Evolutionary conservation across 1,140 invertebrate genomes (phyloP).

Genomic region (Charaxes varanes): DNA sequence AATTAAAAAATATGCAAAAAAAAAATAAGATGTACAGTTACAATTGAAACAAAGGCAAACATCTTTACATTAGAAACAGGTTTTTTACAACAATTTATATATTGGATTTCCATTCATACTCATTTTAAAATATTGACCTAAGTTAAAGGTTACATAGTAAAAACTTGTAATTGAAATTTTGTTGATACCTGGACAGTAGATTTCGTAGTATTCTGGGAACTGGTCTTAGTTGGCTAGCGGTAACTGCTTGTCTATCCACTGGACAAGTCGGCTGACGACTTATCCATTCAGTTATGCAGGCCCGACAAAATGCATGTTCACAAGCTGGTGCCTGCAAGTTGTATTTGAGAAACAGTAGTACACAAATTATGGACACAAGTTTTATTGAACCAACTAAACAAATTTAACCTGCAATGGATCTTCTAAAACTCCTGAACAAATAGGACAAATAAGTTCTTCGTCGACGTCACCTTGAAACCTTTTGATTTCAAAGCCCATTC

Average conservation of each 20-base stretch:
- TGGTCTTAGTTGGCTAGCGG: slow-evolving; percentile 88
- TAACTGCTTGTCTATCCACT: slow-evolving; percentile 92
- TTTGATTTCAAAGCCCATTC: slow-evolving; percentile 92
- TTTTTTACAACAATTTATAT: too few species aligned
- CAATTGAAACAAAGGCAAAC: too few species aligned
- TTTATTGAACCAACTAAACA: too few species aligned
- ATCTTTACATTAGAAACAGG: too few species aligned
- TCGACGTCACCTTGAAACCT: slow-evolving; percentile 93
- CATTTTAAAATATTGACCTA: too few species aligned
- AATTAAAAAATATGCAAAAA: too few species aligned
- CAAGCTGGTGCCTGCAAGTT: slow-evolving; percentile 96
- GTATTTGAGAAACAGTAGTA: too few species aligned
- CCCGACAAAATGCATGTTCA: slow-evolving; percentile 96
- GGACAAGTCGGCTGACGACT: slow-evolving; percentile 94
- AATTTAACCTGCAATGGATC: slow-evolving; percentile 88
- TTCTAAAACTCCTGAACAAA: slow-evolving; percentile 92
- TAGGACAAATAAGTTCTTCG: slow-evolving; percentile 93
- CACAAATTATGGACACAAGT: too few species aligned
- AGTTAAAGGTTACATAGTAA: too few species aligned
- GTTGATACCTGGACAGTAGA: slow-evolving; percentile 84
- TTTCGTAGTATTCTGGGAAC: slow-evolving; percentile 95
- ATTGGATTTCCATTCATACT: too few species aligned
- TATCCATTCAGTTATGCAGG: slow-evolving; percentile 96
- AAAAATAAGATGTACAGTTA: slow-evolving; percentile 10
- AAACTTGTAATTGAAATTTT: too few species aligned